Evolutionary conservation across 2,888 invertebrate genomes (phyloP).

Genomic region (Drosophila mimetica): DNA sequence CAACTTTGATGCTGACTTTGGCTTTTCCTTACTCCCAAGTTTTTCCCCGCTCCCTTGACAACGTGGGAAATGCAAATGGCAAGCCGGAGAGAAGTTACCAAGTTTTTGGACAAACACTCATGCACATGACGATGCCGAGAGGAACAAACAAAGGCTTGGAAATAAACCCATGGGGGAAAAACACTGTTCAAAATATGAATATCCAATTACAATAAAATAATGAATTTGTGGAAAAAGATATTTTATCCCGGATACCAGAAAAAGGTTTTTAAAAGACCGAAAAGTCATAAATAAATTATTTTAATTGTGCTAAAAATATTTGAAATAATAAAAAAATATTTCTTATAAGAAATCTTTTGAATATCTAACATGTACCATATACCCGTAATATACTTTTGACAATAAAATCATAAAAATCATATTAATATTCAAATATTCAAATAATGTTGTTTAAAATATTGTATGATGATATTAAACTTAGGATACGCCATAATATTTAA

Average conservation of each 20-base stretch:
- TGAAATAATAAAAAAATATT: too few species aligned
- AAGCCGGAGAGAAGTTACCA: constrained; percentile 30
- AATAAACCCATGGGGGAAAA: constrained; percentile 58
- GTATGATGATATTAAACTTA: too few species aligned
- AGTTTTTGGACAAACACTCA: constrained; percentile 42
- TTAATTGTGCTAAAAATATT: too few species aligned
- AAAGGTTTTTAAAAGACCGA: too few species aligned
- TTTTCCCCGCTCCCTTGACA: constrained; percentile 43
- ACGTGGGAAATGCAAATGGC: constrained; percentile 77
- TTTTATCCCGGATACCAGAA: neutral
- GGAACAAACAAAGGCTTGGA: constrained; percentile 71
- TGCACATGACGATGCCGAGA: constrained; percentile 22
- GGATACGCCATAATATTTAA: too few species aligned
- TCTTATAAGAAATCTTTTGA: too few species aligned
- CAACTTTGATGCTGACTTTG: constrained; percentile 55
- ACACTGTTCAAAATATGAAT: constrained; percentile 3
- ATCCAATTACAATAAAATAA: neutral
- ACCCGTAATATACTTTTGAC: too few species aligned
- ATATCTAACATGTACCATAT: too few species aligned
- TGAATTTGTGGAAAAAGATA: neutral
- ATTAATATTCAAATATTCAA: too few species aligned
- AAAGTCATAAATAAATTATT: too few species aligned
- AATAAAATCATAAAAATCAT: too few species aligned
- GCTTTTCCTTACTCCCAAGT: constrained; percentile 42
- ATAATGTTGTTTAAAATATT: too few species aligned